Base-by-base conservation (phyloP, 2,888 invertebrate species). In the Drosophila silvestris region DNA sequence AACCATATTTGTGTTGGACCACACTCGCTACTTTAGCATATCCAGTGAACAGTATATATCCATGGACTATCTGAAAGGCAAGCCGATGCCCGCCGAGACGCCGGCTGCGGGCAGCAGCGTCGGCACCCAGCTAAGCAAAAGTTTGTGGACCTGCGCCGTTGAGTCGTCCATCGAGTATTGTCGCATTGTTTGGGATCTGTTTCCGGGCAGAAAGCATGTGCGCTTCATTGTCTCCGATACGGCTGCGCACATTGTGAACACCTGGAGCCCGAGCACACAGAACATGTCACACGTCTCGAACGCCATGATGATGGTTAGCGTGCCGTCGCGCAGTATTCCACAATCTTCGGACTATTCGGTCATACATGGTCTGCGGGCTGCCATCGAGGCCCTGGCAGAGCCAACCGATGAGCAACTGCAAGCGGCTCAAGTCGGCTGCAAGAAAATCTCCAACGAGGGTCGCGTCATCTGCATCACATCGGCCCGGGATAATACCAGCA, bases 111-210 rank as follows among this genome's bases (percentile, higher is more conserved):
- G 74, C 3, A 58, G 56, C 30, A 62, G 30, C 19, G 50, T 50
- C n/a, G 78, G 83, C 10, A 76, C 79, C 9, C 97, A 98, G 2
- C 96, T 99, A 74, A 96, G 96, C 75, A 99, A 99, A 94, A 97
- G 98, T 0, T 93, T 99, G 63, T 99, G 99, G 99, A 99, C 99
- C 0, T 98, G 97, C 90, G 97, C 97, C 81, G 97, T 99, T 0
- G 99, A 99, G 94, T 97, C 98, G 2, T 97, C 98, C 0, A 95
- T 99, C 70, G 99, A 99, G 93, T 99, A 99, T 92, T 98, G 98
- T 88, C 95, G 99, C 32, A 97, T 99, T 83, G 97, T 98, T 1
- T 98, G 98, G 97, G 99, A 99, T 94, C 94, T 99, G n/a, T 99
- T 98, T 94, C 98, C 99, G 0, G 95, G 96, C 70, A 97, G 97